Base-by-base conservation (phyloP, 2,888 invertebrate species). In the Aethes cnicana region DNA sequence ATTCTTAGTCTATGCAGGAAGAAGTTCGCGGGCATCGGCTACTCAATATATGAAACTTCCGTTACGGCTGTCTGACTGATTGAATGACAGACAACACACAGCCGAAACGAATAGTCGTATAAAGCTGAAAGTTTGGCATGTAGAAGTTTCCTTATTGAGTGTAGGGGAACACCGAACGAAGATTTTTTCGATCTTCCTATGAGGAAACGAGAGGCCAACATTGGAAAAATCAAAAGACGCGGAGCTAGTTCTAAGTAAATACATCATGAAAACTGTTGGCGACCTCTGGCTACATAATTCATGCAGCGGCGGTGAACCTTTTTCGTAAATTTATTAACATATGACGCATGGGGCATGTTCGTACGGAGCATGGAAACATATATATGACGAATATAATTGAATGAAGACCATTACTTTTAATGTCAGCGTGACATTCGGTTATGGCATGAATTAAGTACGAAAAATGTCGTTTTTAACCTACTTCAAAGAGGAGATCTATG, bases 321-420 rank as follows among this genome's bases (percentile, higher is more conserved):
- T 73, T 68, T 69, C 20, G 66, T 67, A 63, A 71, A 74, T 74
- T 72, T 72, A 73, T 71, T 69, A 69, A 70, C 66, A 69, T 59
- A 62, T 58, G 56, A 53, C 52, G 39, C 46, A 16, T 42, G 11
- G 26, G 18, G 9, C 41, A 18, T 8, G 46, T 39, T 28, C 14
- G 35, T n/a, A 25, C 37, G 16, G 9, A 28, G 18, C 25, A 44
- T 39, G 44, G 32, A 25, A 46, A 46, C 37, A 52, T 52, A 46
- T 52, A n/a, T 52, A 39, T 33, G 37, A 46, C 39, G 50, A 25
- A 30, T 33, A 32, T 52, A 52, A 52, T 52, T 52, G 52, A 46
- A 52, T 39, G 52, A 44, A 25, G 23, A 8, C 14, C 25, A 35
- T 32, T 26, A 14, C 43, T 50, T 50, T 39, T 26, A 14, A 17